Base-by-base conservation (phyloP, 2,888 invertebrate species). In the Drosophila barbarae region DNA sequence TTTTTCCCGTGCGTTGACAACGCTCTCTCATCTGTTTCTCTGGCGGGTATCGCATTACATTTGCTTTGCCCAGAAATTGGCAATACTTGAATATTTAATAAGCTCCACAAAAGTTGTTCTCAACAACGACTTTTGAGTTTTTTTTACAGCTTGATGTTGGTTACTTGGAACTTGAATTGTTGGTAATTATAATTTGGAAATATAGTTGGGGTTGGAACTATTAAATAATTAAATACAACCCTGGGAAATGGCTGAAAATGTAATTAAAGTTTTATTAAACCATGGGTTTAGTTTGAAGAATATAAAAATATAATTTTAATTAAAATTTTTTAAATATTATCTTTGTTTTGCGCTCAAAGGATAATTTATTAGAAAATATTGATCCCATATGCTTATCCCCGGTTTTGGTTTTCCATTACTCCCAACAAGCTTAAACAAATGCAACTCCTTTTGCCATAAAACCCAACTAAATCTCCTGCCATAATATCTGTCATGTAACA, bases 11-110 rank as follows among this genome's bases (percentile, higher is more conserved):
- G 15, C 39, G 47, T 59, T 38, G 68, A 54, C 67, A 64, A 39
- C 65, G 41, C 9, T 38, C 36, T 36, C 69, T 73, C 66, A 51
- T 72, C 75, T 59, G 66, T 28, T 53, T 32, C 39, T 52, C 39
- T 34, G 41, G 36, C 35, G n/a, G 26, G 35, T 74, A 85, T 84
- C 84, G 70, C 81, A 83, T 84, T 84, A 77, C 82, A 72, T 74
- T 75, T 67, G 23, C 56, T 23, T 59, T 51, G 38, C 35, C 54
- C 38, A 58, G 56, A 69, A 76, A 66, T 79, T 82, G 76, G 76
- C 78, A 81, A 73, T 73, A 86, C 78, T 87, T 86, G 77, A 84
- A 87, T 85, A 77, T 86, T 86, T 83, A 83, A 87, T 86, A 85
- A 84, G 81, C 47, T 44, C 8, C 18, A n/a, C 34, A 23, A 54